Percentiles rank a stretch among this genome's conserved stretches.
These are phyloP conservation scores for Brachirus orientalis DNA, from an alignment of 2,113 vertebrate species.

Conservation along the genomic window DNA sequence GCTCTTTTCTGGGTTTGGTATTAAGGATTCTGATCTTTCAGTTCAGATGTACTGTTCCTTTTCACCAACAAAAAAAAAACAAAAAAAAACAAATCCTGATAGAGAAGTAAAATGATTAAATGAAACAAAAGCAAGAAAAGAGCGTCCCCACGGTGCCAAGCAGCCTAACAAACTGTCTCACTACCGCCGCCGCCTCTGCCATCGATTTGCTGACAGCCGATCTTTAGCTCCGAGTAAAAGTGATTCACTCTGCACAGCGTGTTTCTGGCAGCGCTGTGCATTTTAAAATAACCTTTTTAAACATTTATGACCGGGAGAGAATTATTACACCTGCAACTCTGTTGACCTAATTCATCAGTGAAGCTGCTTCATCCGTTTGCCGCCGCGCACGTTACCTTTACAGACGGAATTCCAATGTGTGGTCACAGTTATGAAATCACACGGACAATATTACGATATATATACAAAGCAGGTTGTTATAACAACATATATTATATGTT, in stretches of 20 bases:
- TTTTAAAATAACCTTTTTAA: conserved; percentile 49
- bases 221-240: conserved; percentile 50
- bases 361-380: conserved; percentile 35
- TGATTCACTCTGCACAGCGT: conserved; percentile 27
- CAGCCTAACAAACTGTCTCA: conserved; percentile 44
- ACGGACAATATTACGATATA: conserved; percentile 4
- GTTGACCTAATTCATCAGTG: conserved; percentile 45
- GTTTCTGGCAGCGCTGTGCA: conserved; percentile 42
- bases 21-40: too few relatives aligned
- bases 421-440: conserved; percentile 19
- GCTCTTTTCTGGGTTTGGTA: too few relatives aligned
- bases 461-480: too few relatives aligned
- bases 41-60: too few relatives aligned
- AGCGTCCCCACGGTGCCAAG: conserved; percentile 9
- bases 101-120: conserved; percentile 5
- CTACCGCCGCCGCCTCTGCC: conserved; percentile 31
- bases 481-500: too few relatives aligned
- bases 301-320: conserved; percentile 46
- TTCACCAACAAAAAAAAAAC: too few relatives aligned
- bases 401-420: conserved; percentile 15
- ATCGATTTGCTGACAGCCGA: conserved; percentile 55
- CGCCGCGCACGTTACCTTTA: conserved; percentile 24
- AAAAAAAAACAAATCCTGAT: too few relatives aligned
- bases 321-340: conserved; percentile 36
- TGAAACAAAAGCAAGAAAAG: conserved; percentile 32